phyloP scores from a whole-genome alignment of 2,888 invertebrate species.

The Orthosia incerta region DNA sequence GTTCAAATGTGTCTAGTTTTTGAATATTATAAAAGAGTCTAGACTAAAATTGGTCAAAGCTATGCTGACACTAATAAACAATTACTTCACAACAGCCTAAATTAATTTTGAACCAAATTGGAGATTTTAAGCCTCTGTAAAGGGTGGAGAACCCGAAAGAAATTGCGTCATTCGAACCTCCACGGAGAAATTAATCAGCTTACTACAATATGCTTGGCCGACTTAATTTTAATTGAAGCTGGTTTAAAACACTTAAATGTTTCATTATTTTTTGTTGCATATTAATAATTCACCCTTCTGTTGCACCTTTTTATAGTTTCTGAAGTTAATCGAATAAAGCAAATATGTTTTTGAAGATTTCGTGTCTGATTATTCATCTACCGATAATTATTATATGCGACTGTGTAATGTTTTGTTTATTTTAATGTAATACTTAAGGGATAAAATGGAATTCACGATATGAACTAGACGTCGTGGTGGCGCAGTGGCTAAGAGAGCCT shows the following conservation, averaged over 20 bases:
- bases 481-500: no score
- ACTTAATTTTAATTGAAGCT: conserved; percentile 62
- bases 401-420: not conserved
- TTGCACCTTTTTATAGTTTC: not conserved
- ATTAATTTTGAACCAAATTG: conserved; percentile 64
- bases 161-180: conserved; percentile 65
- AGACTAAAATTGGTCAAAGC: conserved; percentile 44
- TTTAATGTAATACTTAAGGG: not conserved
- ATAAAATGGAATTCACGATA: no score
- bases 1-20: not conserved
- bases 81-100: conserved; percentile 58
- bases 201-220: conserved; percentile 62
- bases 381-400: not conserved
- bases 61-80: conserved; percentile 53
- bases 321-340: not conserved
- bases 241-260: conserved; percentile 29
- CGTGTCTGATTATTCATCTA: not conserved
- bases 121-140: conserved; percentile 58
- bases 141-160: conserved; percentile 64
- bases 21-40: conserved; percentile 20
- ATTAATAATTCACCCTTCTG: conserved; percentile 21
- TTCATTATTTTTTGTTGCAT: conserved; percentile 23
- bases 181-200: conserved; percentile 68
- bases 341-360: not conserved
- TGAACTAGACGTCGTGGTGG: no score